phyloP scores from a whole-genome alignment of 2,113 vertebrate genomes.

The Zingel zingel region DNA sequence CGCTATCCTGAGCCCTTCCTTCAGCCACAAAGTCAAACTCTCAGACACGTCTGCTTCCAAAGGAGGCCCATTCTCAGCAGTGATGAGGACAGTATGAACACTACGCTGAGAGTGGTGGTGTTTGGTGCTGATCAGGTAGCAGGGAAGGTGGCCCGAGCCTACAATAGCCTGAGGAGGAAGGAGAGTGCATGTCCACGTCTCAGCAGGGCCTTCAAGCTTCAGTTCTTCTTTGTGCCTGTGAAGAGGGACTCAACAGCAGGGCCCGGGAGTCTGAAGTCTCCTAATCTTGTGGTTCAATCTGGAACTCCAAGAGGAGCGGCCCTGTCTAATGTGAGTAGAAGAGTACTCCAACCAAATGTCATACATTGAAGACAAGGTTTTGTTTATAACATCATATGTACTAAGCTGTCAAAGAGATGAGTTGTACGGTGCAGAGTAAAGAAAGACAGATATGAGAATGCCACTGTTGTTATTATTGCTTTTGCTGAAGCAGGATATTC shows the following conservation, averaged over 20 bases:
- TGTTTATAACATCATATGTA: neutral
- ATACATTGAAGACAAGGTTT: neutral
- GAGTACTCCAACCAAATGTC: neutral
- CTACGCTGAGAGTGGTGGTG: slow-evolving; percentile 91
- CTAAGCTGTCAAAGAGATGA: neutral
- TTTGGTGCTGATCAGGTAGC: slow-evolving; percentile 96
- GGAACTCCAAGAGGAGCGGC: slow-evolving; percentile 54
- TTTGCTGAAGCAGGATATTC: slow-evolving; percentile 67
- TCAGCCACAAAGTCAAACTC: slow-evolving; percentile 50
- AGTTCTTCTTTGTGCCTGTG: slow-evolving; percentile 94
- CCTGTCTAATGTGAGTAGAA: slow-evolving; percentile 62
- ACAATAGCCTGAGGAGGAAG: slow-evolving; percentile 89
- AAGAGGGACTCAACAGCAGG: slow-evolving; percentile 81
- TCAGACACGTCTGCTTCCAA: slow-evolving; percentile 81
- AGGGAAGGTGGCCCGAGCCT: slow-evolving; percentile 94
- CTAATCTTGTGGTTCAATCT: slow-evolving; percentile 11
- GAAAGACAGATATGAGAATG: neutral
- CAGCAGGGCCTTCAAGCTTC: slow-evolving; percentile 91
- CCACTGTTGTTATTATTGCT: neutral
- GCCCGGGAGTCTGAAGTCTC: slow-evolving; percentile 37
- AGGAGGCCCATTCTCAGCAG: slow-evolving; percentile 93
- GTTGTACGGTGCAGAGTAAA: neutral
- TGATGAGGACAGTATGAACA: slow-evolving; percentile 87
- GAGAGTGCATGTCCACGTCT: slow-evolving; percentile 89
- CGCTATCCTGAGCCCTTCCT: slow-evolving; percentile 43